Conservation (phyloP, 2,888 invertebrate species). For the Dryadula phaetusa region DNA sequence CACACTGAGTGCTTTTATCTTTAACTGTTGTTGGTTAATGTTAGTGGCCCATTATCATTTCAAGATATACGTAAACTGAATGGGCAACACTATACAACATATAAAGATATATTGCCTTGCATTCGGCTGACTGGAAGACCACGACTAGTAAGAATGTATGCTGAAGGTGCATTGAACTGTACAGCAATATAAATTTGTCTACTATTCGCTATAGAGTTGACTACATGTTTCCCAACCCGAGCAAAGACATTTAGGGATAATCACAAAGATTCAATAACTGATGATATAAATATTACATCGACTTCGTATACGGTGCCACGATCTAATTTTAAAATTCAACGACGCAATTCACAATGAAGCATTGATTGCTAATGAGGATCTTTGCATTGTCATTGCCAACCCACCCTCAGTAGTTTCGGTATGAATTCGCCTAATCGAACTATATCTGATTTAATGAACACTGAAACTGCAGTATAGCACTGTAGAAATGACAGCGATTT, state of each 20-base stretch:
- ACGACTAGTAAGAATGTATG: no score
- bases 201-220: not conserved
- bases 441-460: constrained; percentile 46
- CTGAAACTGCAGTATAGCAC: constrained; percentile 47
- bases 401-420: constrained; percentile 45
- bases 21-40: constrained; percentile 49
- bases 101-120: no score
- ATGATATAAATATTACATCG: no score
- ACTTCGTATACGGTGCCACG: no score
- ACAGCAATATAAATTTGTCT: not conserved
- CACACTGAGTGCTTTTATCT: constrained; percentile 49
- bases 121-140: no score
- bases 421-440: constrained; percentile 42
- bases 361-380: constrained; percentile 47
- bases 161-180: not conserved
- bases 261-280: no score
- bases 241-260: constrained; percentile 14
- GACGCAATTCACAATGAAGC: constrained; percentile 29
- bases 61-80: no score
- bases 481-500: constrained; percentile 44
- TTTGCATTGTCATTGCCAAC: constrained; percentile 46
- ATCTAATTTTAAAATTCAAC: constrained; percentile 46
- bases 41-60: no score
- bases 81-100: no score
- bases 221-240: not conserved